Base-by-base conservation (phyloP, 2,113 vertebrate species). In the Progne subis region DNA sequence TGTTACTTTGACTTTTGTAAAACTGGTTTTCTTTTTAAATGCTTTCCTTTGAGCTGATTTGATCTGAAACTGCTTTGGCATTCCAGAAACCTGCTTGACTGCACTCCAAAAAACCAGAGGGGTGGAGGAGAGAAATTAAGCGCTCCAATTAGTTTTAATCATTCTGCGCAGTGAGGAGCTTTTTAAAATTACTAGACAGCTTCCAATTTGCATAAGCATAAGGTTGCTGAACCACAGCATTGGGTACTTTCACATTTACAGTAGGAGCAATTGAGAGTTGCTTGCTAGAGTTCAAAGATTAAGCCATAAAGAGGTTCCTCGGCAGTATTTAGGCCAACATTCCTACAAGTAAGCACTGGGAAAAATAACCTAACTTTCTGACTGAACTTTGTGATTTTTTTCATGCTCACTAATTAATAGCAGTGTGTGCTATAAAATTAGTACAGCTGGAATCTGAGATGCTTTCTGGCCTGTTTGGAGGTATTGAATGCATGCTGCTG, bases 71-170 rank as follows among this genome's bases (percentile, higher is more conserved):
- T 82, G 63, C 77, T 78, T 63, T 11, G 7, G 67, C 92, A 89
- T 97, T 96, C 92, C 95, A 95, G 86, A 96, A 96, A 92, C 80
- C 79, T 90, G 90, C 94, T 92, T 97, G 95, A 97, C 90, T 83
- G 82, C 76, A 64, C 94, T 95, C 86, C 86, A 96, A 92, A 97
- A 95, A 87, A 91, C 1, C 63, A 90, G 93, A 92, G 68, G 56
- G 82, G 78, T 67, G 79, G 92, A 97, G 93, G 74, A 92, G 91
- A 92, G 88, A 96, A 96, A 97, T 95, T 97, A 97, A 97, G 92
- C 16, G 41, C 94, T 96, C 92, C 95, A 96, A 96, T 97, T 97
- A 97, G 91, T 97, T 97, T 96, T 96, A 97, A 95, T 95, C 91
- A 95, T 82, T 93, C 69, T 47, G 87, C 4, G 1, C 92, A 96